Evolutionary conservation across 2,888 invertebrate genomes (phyloP), one percentile per base, ranked within the genome.

Genomic region (Altica lythri): DNA sequence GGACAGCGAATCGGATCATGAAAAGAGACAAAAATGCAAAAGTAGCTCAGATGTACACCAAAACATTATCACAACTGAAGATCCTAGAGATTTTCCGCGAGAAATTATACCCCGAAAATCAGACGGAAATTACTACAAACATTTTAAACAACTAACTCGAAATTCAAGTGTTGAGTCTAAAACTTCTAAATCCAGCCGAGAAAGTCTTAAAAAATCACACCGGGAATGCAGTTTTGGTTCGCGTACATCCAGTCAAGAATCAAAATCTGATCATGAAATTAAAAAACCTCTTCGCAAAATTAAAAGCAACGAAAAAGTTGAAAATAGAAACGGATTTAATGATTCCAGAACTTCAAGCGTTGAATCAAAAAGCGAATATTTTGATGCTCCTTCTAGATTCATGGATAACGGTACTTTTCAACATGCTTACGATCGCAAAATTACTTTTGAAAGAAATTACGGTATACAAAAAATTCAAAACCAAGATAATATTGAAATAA

Each of bases 11-110:
- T 83, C 82, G 2, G 83, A 81, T 9, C 81, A 83, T 44, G 80
- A 81, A 54, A 68, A 68, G 56, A 79, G 79, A 53, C 83, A 81
- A 37, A 84, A 83, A 64, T 86, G 84, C 59, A 85, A 84, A 67
- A 86, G 86, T 60, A 84, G 83, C 47, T 83, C 81, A 30, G 86
- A 87, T 66, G 81, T 87, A 58, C 86, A 86, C 68, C 83, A 86
- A 50, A 89, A 89, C 72, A 87, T 90, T 65, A 90, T 90, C 77
- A 81, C 86, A 45, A 82, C 86, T 69, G 91, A 91, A 69, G 88
- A 88, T 75, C 88, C 88, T n/a, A 77, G 87, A 13, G 84, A 86
- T 70, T 78, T 88, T 44, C 88, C 88, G 1, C 80, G 87, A 14
- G 88, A 88, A 71, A 87, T 86, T 57, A 78, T 87, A 8, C 85